Base-by-base conservation (phyloP, 2,797 vertebrate genomes). In the Schizopygopsis pylzovi region DNA sequence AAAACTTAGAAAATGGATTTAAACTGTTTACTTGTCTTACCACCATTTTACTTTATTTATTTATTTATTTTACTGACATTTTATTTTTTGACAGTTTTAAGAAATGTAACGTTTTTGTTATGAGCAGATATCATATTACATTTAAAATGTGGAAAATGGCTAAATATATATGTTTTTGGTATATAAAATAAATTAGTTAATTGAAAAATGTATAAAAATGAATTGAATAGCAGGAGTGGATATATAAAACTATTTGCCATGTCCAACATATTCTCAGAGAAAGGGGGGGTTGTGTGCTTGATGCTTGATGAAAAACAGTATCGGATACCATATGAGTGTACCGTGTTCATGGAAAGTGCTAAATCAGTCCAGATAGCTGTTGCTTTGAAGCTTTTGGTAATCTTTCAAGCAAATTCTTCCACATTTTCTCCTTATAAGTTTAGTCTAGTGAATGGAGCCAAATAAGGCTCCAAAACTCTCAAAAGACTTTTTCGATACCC, bases 331-430 rank as follows among this genome's bases (percentile, higher is more conserved):
- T 54, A 76, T 61, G 39, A 13, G 59, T 16, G 15, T 11, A 65
- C 13, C 9, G 22, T 79, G 47, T 79, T 65, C 39, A 37, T 65
- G 47, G 16, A 63, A 61, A 63, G 59, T 65, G 16, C 59, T 0
- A 4, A 13, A 56, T 56, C 75, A 56, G 49, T 56, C 28, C 49
- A n/a, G 37, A 65, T 79, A 28, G 56, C 33, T 28, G n/a, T 20
- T 75, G 39, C 6, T 75, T 49, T 49, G 72, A 45, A 49, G 45
- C 45, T 45, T n/a, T 47, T 47, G n/a, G 12, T 47, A 28, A 49
- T 75, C n/a, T 75, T 75, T 65, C 9, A 65, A 80, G 61, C 45
- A 70, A 70, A 52, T 68, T 13, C 6, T 11, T 79, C 22, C 54
- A 61, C 22, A 37, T 43, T 11, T 41, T 43, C 15, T 80, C 41